Conservation (phyloP, 2,888 invertebrate species). For the Macroteleia sp. region DNA sequence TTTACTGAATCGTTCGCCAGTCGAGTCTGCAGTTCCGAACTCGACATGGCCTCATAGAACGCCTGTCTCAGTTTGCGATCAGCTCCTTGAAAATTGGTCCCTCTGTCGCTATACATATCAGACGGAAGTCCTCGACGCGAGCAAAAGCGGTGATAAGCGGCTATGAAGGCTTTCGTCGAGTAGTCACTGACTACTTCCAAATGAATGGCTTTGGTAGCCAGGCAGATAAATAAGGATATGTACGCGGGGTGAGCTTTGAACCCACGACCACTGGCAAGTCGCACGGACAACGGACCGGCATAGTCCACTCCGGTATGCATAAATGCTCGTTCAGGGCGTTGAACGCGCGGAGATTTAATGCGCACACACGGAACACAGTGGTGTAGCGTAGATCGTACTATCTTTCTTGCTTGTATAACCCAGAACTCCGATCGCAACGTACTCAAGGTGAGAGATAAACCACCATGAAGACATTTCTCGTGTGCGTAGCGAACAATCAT, state of each 20-base stretch:
- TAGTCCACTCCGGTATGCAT: background rate
- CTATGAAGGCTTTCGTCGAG: background rate
- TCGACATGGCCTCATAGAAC: background rate
- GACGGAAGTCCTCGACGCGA: constrained; percentile 1
- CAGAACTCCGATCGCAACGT: background rate
- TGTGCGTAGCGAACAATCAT: background rate
- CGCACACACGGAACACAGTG: background rate
- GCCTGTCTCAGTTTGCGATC: background rate
- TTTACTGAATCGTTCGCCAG: background rate
- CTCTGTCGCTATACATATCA: background rate
- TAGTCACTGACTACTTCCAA: background rate
- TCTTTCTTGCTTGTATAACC: background rate
- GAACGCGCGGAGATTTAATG: background rate
- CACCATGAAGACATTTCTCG: constrained; percentile 3
- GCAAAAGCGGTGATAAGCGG: background rate
- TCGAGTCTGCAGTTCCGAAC: background rate
- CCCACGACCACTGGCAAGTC: background rate
- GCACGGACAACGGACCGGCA: background rate
- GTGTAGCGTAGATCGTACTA: background rate
- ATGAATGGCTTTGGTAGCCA: background rate
- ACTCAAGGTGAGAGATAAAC: background rate
- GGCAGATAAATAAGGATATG: background rate
- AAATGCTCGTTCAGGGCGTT: background rate
- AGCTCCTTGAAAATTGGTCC: background rate
- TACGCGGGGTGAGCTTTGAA: background rate